Evolutionary conservation across 2,113 vertebrate species (phyloP).

Genomic region (Thalassarche chlororhynchos): DNA sequence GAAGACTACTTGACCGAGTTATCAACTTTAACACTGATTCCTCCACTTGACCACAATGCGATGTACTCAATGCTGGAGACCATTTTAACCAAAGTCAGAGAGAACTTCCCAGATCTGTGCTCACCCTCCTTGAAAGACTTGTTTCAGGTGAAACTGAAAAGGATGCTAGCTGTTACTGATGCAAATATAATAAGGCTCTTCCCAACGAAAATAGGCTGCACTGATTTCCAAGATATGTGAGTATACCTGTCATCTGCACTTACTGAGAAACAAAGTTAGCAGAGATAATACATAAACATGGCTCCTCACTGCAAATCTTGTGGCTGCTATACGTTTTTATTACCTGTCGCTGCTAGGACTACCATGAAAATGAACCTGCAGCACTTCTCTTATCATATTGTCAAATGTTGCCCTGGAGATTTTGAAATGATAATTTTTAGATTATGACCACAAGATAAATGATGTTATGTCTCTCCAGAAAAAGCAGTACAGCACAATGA

Average conservation of each 20-base stretch:
- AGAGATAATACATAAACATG: neutral
- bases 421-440: neutral
- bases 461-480: neutral
- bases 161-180: neutral
- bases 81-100: neutral
- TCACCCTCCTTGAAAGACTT: conserved; percentile 8
- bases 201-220: conserved; percentile 4
- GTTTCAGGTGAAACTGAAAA: conserved; percentile 10
- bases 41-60: neutral
- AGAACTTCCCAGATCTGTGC: neutral
- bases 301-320: neutral
- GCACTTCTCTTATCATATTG: neutral
- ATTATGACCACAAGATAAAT: neutral
- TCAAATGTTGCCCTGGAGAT: neutral
- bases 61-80: neutral
- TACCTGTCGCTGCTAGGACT: neutral
- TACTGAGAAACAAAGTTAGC: neutral
- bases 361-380: neutral
- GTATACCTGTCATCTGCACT: neutral
- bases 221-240: conserved; percentile 37
- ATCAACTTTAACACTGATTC: neutral
- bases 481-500: neutral
- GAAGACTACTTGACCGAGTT: neutral
- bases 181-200: neutral
- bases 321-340: neutral